Evolutionary conservation across 2,797 vertebrate genomes (phyloP).

Genomic region (Pteronotus mesoamericanus): DNA sequence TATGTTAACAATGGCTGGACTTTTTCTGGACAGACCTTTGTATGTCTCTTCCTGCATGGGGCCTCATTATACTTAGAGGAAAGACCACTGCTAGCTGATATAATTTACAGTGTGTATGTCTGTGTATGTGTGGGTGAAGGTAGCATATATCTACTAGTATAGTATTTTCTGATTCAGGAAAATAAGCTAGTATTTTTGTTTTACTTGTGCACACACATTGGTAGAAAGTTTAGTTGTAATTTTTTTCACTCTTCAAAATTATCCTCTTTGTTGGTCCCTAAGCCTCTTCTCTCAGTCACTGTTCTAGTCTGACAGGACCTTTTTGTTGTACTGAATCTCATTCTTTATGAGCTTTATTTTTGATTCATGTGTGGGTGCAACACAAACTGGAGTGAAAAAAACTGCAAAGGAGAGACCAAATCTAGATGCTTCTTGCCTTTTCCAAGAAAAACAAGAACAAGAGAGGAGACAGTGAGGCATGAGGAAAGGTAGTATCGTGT

Average conservation of each 20-base stretch:
- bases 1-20: background rate
- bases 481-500: background rate
- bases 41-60: background rate
- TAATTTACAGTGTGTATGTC: background rate
- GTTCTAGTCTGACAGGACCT: background rate
- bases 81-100: background rate
- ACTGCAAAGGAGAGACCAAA: background rate
- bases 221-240: background rate
- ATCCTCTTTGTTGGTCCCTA: slow-evolving; percentile 17
- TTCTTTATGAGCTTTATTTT: slow-evolving; percentile 16
- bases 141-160: background rate
- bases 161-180: background rate
- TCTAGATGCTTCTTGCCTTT: background rate
- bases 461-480: background rate
- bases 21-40: background rate
- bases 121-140: background rate
- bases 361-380: background rate
- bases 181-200: background rate
- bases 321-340: background rate
- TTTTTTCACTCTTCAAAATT: background rate
- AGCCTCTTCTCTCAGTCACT: slow-evolving; percentile 5
- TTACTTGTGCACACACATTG: background rate
- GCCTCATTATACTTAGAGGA: background rate
- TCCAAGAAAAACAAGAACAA: background rate
- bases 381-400: background rate